Conservation (phyloP, 1,140 invertebrate species). For the Babylonia areolata region DNA sequence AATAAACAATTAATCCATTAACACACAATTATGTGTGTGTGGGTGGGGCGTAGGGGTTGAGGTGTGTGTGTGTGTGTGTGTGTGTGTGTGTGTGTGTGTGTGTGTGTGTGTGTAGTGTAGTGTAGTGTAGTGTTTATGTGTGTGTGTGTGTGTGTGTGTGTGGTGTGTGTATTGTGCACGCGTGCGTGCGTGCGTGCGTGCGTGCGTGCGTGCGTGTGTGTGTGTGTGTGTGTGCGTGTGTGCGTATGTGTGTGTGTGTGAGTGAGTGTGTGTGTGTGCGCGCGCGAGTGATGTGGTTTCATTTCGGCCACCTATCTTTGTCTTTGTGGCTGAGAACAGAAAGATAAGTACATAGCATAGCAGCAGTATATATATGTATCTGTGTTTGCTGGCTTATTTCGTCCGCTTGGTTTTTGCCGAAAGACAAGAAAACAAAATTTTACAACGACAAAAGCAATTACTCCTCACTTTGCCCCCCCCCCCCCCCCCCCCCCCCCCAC, state of each 20-base stretch:
- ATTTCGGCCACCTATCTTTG: too few relatives aligned
- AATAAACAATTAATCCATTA: too few relatives aligned
- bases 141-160: conserved; percentile 16
- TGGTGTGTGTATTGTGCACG: conserved; percentile 14
- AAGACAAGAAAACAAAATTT: too few relatives aligned
- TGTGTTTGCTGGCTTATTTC: too few relatives aligned
- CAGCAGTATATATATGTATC: too few relatives aligned
- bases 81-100: conserved; percentile 6
- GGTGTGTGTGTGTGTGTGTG: neutral
- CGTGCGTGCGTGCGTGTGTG: neutral
- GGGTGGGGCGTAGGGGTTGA: neutral
- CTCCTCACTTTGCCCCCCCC: too few relatives aligned
- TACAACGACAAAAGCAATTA: too few relatives aligned
- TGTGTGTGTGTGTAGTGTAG: neutral
- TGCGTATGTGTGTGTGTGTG: neutral
- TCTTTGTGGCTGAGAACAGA: too few relatives aligned
- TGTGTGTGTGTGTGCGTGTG: conserved; percentile 13
- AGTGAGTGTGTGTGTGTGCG: neutral
- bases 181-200: conserved; percentile 25
- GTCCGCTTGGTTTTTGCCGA: too few relatives aligned
- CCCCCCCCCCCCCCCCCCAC: too few relatives aligned
- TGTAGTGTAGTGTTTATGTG: neutral
- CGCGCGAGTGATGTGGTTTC: too few relatives aligned
- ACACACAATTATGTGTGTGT: neutral
- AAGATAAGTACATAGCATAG: too few relatives aligned